phyloP scores from a whole-genome alignment of 2,888 invertebrate species.

The Terebella lapidaria region DNA sequence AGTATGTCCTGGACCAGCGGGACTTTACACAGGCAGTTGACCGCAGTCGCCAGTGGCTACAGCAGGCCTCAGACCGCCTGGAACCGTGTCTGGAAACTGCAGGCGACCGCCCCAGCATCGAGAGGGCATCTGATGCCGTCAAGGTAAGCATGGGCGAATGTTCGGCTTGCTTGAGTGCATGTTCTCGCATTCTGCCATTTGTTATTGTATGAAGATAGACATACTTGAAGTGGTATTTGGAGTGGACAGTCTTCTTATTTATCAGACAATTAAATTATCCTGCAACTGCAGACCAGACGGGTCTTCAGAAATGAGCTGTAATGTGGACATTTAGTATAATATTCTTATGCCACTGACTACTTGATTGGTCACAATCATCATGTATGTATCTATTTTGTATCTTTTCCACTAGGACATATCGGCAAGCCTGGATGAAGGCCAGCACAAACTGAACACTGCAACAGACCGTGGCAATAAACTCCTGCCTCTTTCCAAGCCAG shows the following conservation, averaged over 20 bases:
- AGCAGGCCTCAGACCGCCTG: conserved; percentile 73
- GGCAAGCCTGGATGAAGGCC: neutral
- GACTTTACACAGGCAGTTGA: conserved; percentile 88
- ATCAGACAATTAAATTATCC: no score
- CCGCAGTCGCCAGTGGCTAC: conserved; percentile 81
- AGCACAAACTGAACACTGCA: neutral
- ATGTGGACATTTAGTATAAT: no score
- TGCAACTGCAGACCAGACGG: no score
- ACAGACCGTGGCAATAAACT: neutral
- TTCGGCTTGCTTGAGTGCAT: no score
- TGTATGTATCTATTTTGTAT: no score
- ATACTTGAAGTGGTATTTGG: neutral
- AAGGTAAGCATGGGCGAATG: neutral
- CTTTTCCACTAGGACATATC: neutral
- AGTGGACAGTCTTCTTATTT: no score
- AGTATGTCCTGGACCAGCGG: conserved; percentile 69
- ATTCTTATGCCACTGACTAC: no score
- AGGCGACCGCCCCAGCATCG: neutral
- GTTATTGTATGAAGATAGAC: no score
- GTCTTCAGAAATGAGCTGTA: no score
- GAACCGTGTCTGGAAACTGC: conserved; percentile 57
- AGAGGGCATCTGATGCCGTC: neutral
- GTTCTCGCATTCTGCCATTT: no score
- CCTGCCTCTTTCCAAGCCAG: neutral
- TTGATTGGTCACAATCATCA: no score